Percentiles rank a stretch among this genome's conserved stretches.
Conservation (phyloP, 2,113 vertebrate species). For the Cnemophilus loriae region DNA sequence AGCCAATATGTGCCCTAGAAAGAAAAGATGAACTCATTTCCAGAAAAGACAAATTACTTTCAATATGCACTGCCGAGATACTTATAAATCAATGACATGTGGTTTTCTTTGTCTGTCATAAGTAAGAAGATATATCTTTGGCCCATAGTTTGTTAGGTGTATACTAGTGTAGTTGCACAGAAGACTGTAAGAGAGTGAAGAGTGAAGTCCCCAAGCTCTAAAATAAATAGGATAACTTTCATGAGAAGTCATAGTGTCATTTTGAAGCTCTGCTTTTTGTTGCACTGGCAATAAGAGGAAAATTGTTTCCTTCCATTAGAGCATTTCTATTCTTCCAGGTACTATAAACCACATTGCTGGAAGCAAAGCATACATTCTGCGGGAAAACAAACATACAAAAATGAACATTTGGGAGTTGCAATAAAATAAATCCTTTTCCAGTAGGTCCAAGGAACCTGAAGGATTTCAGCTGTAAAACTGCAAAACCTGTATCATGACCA, state of each 20-base stretch:
- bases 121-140: not conserved
- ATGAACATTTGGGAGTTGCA: constrained; percentile 68
- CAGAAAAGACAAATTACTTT: not conserved
- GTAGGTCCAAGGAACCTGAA: constrained; percentile 66
- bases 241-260: not conserved
- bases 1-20: not conserved
- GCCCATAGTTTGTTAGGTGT: not conserved
- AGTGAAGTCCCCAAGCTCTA: not conserved
- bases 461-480: constrained; percentile 71
- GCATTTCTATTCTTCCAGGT: constrained; percentile 63
- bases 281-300: constrained; percentile 46
- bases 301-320: constrained; percentile 65
- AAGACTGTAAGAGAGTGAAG: not conserved
- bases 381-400: constrained; percentile 58
- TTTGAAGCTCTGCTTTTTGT: constrained; percentile 56
- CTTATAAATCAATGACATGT: not conserved
- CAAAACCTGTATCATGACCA: constrained; percentile 69
- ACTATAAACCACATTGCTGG: constrained; percentile 78
- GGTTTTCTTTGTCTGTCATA: not conserved
- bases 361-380: constrained; percentile 57
- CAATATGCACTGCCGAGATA: not conserved
- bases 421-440: constrained; percentile 71
- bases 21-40: not conserved
- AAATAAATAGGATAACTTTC: not conserved
- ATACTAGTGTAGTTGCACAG: not conserved